phyloP scores from a whole-genome alignment of 2,797 vertebrate species.

The Gobionotothen gibberifrons region DNA sequence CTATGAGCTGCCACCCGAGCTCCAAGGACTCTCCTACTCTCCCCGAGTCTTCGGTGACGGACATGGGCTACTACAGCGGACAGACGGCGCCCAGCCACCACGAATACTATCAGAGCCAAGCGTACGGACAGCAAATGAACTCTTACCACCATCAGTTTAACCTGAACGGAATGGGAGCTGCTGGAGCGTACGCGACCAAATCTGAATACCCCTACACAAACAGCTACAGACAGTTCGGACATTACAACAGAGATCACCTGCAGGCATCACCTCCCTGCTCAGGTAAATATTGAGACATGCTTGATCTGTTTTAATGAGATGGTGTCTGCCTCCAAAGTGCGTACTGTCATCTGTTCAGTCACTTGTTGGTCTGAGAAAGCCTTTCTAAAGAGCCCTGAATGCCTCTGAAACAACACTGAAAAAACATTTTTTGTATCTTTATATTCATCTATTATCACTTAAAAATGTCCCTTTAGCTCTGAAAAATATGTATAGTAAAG shows the following conservation, averaged over 20 bases:
- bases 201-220: slow-evolving; percentile 93
- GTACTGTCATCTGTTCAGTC: neutral
- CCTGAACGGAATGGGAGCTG: slow-evolving; percentile 89
- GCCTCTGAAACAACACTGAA: neutral
- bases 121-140: slow-evolving; percentile 90
- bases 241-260: slow-evolving; percentile 93
- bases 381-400: neutral
- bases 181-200: slow-evolving; percentile 92
- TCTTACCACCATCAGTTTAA: slow-evolving; percentile 94
- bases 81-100: slow-evolving; percentile 87
- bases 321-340: neutral
- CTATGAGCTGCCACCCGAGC: slow-evolving; percentile 94
- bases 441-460: neutral
- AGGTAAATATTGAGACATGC: slow-evolving; percentile 82
- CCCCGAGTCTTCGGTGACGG: slow-evolving; percentile 96
- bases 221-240: slow-evolving; percentile 92
- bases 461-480: neutral
- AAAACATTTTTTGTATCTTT: neutral
- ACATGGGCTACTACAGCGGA: slow-evolving; percentile 96
- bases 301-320: neutral
- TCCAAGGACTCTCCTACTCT: slow-evolving; percentile 98
- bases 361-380: neutral
- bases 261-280: slow-evolving; percentile 91
- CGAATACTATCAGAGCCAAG: slow-evolving; percentile 91
- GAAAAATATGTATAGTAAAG: neutral